These are phyloP conservation scores for Zaprionus tsacasi DNA, from an alignment of 1,140 invertebrate species.

Conservation along the genomic window DNA sequence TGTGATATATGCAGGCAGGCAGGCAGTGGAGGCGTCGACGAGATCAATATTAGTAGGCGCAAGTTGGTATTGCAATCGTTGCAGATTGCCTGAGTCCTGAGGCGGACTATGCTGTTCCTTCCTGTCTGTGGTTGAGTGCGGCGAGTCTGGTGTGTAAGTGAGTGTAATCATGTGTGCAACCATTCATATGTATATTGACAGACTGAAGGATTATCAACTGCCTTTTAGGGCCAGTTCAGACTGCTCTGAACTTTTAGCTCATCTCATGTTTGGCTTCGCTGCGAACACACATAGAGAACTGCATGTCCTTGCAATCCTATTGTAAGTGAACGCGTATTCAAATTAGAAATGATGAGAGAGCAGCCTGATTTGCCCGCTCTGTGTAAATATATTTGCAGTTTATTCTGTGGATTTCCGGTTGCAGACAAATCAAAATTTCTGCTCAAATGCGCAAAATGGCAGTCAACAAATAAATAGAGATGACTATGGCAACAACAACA, in stretches of 20 bases:
- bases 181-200: slow-evolving; percentile 71
- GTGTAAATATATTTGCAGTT: slow-evolving; percentile 76
- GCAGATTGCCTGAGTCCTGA: slow-evolving; percentile 46
- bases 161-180: slow-evolving; percentile 50
- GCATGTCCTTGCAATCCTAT: slow-evolving; percentile 13
- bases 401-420: slow-evolving; percentile 80
- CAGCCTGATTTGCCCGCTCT: slow-evolving; percentile 20
- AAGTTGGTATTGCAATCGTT: slow-evolving; percentile 56
- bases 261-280: slow-evolving; percentile 45
- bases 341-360: slow-evolving; percentile 28
- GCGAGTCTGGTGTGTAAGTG: slow-evolving; percentile 10
- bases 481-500: slow-evolving; percentile 55
- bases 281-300: slow-evolving; percentile 7
- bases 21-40: slow-evolving; percentile 3
- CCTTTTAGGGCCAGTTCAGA: slow-evolving; percentile 57
- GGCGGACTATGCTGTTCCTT: neutral
- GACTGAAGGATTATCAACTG: slow-evolving; percentile 79
- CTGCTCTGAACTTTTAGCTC: slow-evolving; percentile 64
- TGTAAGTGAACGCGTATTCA: slow-evolving; percentile 20
- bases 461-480: slow-evolving; percentile 72
- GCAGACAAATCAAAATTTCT: slow-evolving; percentile 81
- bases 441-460: slow-evolving; percentile 71
- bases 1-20: neutral
- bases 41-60: slow-evolving; percentile 33
- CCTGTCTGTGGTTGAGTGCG: slow-evolving; percentile 6